phyloP scores from a whole-genome alignment of 2,797 vertebrate species.

The Hybognathus amarus region DNA sequence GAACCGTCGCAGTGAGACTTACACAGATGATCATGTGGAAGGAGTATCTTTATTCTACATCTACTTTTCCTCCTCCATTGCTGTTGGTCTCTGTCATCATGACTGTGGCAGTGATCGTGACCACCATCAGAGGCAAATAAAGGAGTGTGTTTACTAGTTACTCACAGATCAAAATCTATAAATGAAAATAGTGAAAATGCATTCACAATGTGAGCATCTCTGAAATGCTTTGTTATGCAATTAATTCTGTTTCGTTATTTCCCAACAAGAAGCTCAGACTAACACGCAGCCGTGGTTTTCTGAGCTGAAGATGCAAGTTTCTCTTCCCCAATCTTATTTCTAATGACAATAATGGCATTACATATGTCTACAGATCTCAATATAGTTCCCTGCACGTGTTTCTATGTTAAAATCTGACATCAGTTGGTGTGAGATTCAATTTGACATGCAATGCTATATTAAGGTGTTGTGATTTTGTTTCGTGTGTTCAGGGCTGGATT shows the following conservation, averaged over 20 bases:
- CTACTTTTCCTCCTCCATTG: background rate
- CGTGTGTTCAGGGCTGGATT: background rate
- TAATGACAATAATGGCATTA: background rate
- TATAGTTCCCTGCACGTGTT: background rate
- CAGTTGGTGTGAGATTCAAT: background rate
- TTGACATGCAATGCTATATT: background rate
- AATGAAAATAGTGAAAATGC: background rate
- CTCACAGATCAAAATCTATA: background rate
- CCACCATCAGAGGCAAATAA: background rate
- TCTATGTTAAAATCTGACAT: background rate
- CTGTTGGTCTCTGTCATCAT: conserved; percentile 22
- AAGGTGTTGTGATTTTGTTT: background rate
- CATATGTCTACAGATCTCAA: background rate
- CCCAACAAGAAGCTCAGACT: background rate
- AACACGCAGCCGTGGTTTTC: background rate
- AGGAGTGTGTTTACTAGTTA: background rate
- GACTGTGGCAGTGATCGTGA: background rate
- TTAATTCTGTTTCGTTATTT: background rate
- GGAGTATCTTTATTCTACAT: background rate
- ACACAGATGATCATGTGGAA: background rate
- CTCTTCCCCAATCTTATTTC: background rate
- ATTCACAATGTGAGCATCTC: background rate
- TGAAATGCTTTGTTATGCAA: background rate
- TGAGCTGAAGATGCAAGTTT: background rate
- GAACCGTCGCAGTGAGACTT: background rate